Conservation (phyloP, 2,113 vertebrate species). For the Oncorhynchus mykiss region DNA sequence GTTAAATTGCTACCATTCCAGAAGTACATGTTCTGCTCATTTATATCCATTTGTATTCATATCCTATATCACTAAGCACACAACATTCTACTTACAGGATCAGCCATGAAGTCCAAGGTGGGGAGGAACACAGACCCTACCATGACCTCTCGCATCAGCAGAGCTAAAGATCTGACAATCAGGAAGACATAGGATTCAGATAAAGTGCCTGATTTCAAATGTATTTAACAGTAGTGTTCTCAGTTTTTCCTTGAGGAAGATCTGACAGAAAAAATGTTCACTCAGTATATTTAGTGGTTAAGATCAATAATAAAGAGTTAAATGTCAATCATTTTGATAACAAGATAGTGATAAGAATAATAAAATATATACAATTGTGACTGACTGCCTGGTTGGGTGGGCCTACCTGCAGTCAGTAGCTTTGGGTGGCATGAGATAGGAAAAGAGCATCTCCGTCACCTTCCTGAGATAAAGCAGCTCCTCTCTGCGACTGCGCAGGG, state of each 20-base stretch:
- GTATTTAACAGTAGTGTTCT: too few species aligned
- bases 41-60: too few species aligned
- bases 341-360: too few species aligned
- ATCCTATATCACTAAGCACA: too few species aligned
- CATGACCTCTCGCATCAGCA: constrained; percentile 91
- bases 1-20: too few species aligned
- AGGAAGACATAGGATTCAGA: neutral
- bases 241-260: too few species aligned
- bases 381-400: neutral
- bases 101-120: constrained; percentile 94
- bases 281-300: too few species aligned
- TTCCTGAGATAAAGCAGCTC: constrained; percentile 92
- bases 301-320: too few species aligned
- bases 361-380: neutral
- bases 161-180: constrained; percentile 82
- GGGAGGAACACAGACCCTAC: constrained; percentile 92
- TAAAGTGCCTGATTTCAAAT: too few species aligned
- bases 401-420: constrained; percentile 90
- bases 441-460: constrained; percentile 90
- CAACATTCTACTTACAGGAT: constrained; percentile 81
- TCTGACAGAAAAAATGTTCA: neutral
- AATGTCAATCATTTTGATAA: too few species aligned
- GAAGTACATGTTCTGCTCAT: too few species aligned
- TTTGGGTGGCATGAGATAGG: constrained; percentile 90
- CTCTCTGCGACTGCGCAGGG: constrained; percentile 85